A percentile compares a stretch with the other conserved stretches of the same genome.
Evolutionary conservation across 2,113 vertebrate genomes (phyloP).

Genomic region (Chloropsis hardwickii): DNA sequence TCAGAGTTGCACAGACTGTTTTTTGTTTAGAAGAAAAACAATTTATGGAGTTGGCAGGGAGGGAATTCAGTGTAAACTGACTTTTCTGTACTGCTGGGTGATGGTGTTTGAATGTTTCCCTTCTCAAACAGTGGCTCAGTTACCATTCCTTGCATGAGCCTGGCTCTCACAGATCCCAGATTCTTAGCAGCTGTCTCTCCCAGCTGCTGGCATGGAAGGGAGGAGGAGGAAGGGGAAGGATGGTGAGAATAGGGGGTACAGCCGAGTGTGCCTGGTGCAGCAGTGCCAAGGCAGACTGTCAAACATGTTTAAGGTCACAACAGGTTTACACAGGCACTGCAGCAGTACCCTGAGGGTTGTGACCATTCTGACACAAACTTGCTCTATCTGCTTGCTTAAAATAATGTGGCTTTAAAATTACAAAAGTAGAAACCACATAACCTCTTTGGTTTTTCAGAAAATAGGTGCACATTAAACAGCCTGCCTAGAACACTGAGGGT

Average conservation of each 20-base stretch:
- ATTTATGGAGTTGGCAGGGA: not conserved
- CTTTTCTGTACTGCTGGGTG: not conserved
- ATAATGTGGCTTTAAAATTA: not conserved
- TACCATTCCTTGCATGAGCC: not conserved
- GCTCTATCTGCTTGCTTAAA: not conserved
- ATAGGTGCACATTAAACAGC: not conserved
- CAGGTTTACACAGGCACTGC: accelerated
- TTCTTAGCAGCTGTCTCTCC: not conserved
- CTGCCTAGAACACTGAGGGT: not conserved
- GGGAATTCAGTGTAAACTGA: not conserved
- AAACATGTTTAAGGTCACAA: accelerated
- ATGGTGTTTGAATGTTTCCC: not conserved
- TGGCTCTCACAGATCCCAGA: not conserved
- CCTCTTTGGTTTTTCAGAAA: not conserved
- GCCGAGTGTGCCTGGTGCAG: not conserved
- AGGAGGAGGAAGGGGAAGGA: not conserved
- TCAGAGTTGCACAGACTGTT: not conserved
- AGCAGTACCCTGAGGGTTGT: not conserved
- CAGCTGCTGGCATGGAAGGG: not conserved
- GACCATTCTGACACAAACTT: not conserved
- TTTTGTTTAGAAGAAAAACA: not conserved
- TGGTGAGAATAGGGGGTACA: not conserved
- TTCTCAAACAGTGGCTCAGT: not conserved
- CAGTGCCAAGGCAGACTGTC: not conserved
- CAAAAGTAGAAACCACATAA: not conserved